phyloP scores from a whole-genome alignment of 2,797 vertebrate genomes.

The Uromys caudimaculatus region DNA sequence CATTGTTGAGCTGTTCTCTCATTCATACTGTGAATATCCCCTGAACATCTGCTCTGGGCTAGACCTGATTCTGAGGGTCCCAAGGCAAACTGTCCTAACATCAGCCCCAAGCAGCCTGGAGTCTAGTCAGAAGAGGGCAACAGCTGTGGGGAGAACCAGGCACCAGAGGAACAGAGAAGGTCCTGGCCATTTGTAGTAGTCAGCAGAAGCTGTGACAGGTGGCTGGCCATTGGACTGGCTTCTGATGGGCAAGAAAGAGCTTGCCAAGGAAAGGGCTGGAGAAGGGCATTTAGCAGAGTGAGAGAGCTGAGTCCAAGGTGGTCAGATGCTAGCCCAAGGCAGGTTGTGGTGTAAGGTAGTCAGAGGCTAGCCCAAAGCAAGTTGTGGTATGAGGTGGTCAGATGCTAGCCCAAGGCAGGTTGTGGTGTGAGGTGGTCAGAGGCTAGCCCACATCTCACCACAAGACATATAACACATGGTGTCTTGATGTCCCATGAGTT shows the following conservation, averaged over 20 bases:
- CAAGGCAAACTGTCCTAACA: not conserved
- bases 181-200: not conserved
- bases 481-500: not conserved
- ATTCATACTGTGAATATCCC: not conserved
- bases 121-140: not conserved
- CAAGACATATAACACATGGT: not conserved
- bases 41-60: not conserved
- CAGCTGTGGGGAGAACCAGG: not conserved
- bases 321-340: not conserved
- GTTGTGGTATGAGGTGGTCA: not conserved
- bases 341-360: not conserved
- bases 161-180: not conserved
- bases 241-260: not conserved
- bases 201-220: conserved; percentile 20
- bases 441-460: not conserved
- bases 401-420: not conserved
- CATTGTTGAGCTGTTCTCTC: not conserved
- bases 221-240: not conserved
- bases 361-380: not conserved
- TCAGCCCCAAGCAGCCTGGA: not conserved
- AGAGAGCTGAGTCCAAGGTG: not conserved
- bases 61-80: not conserved
- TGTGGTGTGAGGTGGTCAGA: not conserved
- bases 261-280: not conserved
- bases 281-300: not conserved